A percentile compares a stretch with the other conserved stretches of the same genome.
phyloP scores from a whole-genome alignment of 2,888 invertebrate genomes.

The Pemphredon lugubris region DNA sequence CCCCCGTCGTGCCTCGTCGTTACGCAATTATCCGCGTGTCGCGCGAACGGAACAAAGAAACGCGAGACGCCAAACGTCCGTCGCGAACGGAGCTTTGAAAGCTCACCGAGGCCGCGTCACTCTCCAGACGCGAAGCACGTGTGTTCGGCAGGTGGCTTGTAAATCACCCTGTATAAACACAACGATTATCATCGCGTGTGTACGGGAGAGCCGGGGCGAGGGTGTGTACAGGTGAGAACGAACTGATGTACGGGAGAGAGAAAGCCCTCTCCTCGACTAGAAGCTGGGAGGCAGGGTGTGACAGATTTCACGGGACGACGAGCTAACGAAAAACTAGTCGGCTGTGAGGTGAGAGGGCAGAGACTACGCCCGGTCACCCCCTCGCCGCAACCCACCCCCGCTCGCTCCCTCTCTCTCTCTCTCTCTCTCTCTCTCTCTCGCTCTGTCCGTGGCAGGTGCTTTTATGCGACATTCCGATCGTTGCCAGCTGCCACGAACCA shows the following conservation, averaged over 20 bases:
- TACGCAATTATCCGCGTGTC: too few relatives aligned
- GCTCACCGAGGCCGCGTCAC: too few relatives aligned
- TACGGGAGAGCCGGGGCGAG: conserved; percentile 32
- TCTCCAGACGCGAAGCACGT: too few relatives aligned
- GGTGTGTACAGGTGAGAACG: conserved; percentile 41
- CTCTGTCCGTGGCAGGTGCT: conserved; percentile 32
- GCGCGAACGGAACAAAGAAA: too few relatives aligned
- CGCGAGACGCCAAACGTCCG: too few relatives aligned
- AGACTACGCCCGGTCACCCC: conserved; percentile 50
- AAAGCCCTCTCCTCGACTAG: conserved; percentile 31
- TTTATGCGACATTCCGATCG: conserved; percentile 47
- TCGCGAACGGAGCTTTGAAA: too few relatives aligned
- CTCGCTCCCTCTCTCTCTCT: conserved; percentile 9
- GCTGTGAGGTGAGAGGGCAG: conserved; percentile 76
- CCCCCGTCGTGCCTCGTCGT: too few relatives aligned
- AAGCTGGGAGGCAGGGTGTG: conserved; percentile 67
- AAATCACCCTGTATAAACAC: conserved; percentile 11
- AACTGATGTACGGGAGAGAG: conserved; percentile 9
- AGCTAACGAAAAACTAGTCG: conserved; percentile 80
- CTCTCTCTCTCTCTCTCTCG: too few relatives aligned
- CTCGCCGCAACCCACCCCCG: conserved; percentile 19
- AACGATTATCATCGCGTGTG: conserved; percentile 1
- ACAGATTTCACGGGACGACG: conserved; percentile 78
- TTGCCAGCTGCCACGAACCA: too few relatives aligned
- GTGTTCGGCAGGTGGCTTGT: background rate